Conservation (phyloP, 1,140 invertebrate species). For the Zaprionus ghesquierei region DNA sequence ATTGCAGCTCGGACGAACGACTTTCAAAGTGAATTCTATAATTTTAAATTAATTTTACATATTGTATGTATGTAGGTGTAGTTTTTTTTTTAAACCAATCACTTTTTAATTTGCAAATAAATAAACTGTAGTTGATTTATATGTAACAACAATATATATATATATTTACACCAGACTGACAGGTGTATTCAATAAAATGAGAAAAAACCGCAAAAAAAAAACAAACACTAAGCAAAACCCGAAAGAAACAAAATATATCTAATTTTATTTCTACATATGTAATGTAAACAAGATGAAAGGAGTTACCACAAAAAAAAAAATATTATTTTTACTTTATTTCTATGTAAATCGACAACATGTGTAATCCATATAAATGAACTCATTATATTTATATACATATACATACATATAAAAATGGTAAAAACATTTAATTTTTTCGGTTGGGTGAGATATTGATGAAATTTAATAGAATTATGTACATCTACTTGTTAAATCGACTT, state of each 20-base stretch:
- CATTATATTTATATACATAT: constrained; percentile 16
- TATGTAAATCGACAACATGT: constrained; percentile 24
- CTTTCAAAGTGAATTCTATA: constrained; percentile 23
- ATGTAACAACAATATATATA: constrained; percentile 30
- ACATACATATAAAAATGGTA: neutral
- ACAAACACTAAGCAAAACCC: constrained; percentile 4
- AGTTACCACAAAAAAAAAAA: constrained; percentile 16
- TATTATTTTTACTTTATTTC: constrained; percentile 29
- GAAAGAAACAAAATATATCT: constrained; percentile 29
- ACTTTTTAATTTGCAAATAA: constrained; percentile 51
- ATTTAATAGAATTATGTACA: neutral
- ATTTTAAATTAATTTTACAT: constrained; percentile 13
- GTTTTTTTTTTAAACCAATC: constrained; percentile 6
- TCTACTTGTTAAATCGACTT: neutral
- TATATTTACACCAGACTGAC: constrained; percentile 11
- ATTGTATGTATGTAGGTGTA: constrained; percentile 22
- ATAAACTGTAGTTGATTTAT: constrained; percentile 48
- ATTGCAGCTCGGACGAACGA: constrained; percentile 8
- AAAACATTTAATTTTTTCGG: neutral
- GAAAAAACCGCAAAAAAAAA: neutral
- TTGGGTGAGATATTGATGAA: neutral
- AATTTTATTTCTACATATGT: constrained; percentile 24
- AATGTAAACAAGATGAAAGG: constrained; percentile 21
- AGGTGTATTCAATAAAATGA: constrained; percentile 42
- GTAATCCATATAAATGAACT: constrained; percentile 24